Evolutionary conservation across 2,797 vertebrate genomes (phyloP).

Genomic region (Hoplostethus mediterraneus): DNA sequence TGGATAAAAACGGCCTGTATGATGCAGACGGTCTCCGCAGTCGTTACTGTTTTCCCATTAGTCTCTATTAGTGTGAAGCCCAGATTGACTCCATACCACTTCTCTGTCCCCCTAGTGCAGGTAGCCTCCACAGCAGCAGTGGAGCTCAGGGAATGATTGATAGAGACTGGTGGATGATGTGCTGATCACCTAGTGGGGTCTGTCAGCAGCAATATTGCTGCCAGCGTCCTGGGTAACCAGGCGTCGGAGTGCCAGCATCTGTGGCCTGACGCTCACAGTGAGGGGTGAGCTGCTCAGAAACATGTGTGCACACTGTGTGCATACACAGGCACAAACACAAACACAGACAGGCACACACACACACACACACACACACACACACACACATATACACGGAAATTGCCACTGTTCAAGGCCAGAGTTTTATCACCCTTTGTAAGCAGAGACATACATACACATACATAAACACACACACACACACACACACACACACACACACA

Average conservation of each 20-base stretch:
- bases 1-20: conserved; percentile 46
- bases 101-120: conserved; percentile 31
- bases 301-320: conserved; percentile 19
- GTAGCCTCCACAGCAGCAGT: conserved; percentile 26
- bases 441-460: background rate
- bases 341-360: background rate
- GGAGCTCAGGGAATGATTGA: conserved; percentile 68
- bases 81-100: conserved; percentile 61
- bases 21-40: conserved; percentile 30
- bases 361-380: background rate
- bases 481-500: no score
- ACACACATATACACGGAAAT: conserved; percentile 4
- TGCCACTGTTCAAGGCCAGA: no score
- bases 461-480: background rate
- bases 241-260: conserved; percentile 48
- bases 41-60: conserved; percentile 54
- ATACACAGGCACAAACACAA: background rate
- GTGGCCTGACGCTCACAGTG: conserved; percentile 40
- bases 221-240: conserved; percentile 61
- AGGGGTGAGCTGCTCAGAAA: conserved; percentile 43
- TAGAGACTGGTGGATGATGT: conserved; percentile 63
- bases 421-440: background rate
- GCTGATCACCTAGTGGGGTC: conserved; percentile 73
- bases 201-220: conserved; percentile 76
- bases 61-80: conserved; percentile 62